Evolutionary conservation across 2,888 invertebrate genomes (phyloP).

Genomic region (Orthosia gracilis): DNA sequence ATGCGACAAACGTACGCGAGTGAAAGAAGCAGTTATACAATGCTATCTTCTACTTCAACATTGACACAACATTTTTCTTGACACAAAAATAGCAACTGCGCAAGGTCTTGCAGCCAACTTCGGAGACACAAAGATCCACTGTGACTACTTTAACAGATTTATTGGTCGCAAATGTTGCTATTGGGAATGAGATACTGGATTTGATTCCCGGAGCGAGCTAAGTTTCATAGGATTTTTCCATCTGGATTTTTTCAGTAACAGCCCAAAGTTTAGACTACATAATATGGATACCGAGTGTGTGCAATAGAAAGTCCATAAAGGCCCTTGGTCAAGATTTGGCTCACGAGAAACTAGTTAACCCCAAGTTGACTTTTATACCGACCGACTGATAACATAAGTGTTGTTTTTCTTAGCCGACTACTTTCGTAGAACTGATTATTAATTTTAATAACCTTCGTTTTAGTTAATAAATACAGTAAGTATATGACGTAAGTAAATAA

Average conservation of each 20-base stretch:
- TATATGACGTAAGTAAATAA: background rate
- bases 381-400: conserved; percentile 18
- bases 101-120: too few species aligned
- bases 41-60: too few species aligned
- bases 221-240: background rate
- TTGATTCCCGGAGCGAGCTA: background rate
- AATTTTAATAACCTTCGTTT: conserved; percentile 8
- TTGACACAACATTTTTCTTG: too few species aligned
- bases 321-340: background rate
- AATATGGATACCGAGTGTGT: background rate
- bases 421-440: conserved; percentile 30
- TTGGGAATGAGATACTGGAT: background rate
- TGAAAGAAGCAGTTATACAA: too few species aligned
- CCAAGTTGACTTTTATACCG: background rate
- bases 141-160: too few species aligned
- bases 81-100: too few species aligned
- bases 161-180: background rate
- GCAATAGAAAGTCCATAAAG: background rate
- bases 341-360: background rate
- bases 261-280: too few species aligned
- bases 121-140: too few species aligned
- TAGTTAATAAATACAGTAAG: background rate
- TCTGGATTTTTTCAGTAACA: background rate
- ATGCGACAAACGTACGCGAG: too few species aligned
- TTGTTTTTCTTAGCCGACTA: conserved; percentile 12